These are phyloP conservation scores for Carcina quercana DNA, from an alignment of 2,888 invertebrate genomes.

Conservation along the genomic window DNA sequence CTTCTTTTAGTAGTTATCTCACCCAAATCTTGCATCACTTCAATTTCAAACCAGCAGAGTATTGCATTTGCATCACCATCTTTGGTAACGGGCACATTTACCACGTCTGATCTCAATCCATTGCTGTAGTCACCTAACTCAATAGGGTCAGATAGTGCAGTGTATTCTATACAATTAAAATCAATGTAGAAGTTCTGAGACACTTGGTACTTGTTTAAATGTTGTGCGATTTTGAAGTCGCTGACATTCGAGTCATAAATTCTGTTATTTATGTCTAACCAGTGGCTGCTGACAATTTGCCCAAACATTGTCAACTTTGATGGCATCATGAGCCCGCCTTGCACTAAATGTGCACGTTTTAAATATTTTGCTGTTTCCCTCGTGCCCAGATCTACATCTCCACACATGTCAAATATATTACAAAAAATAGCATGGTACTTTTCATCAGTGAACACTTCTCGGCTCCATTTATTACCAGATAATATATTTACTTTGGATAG, in stretches of 20 bases:
- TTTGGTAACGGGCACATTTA: conserved; percentile 36
- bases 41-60: conserved; percentile 72
- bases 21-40: conserved; percentile 45
- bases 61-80: conserved; percentile 64
- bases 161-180: conserved; percentile 49
- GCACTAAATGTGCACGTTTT: conserved; percentile 42
- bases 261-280: conserved; percentile 73
- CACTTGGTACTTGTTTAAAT: conserved; percentile 76
- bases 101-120: conserved; percentile 22
- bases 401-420: conserved; percentile 71
- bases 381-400: conserved; percentile 65
- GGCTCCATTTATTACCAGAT: conserved; percentile 38
- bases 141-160: conserved; percentile 43
- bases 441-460: conserved; percentile 31
- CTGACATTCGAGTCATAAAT: conserved; percentile 73
- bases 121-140: conserved; percentile 31
- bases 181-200: conserved; percentile 71
- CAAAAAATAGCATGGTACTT: conserved; percentile 71
- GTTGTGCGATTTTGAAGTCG: conserved; percentile 65
- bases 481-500: conserved; percentile 48
- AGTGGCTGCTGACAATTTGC: conserved; percentile 75
- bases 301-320: conserved; percentile 64
- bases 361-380: conserved; percentile 36
- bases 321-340: conserved; percentile 69
- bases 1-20: conserved; percentile 55